Conservation (phyloP, 2,113 vertebrate species). For the Pteronura brasiliensis region DNA sequence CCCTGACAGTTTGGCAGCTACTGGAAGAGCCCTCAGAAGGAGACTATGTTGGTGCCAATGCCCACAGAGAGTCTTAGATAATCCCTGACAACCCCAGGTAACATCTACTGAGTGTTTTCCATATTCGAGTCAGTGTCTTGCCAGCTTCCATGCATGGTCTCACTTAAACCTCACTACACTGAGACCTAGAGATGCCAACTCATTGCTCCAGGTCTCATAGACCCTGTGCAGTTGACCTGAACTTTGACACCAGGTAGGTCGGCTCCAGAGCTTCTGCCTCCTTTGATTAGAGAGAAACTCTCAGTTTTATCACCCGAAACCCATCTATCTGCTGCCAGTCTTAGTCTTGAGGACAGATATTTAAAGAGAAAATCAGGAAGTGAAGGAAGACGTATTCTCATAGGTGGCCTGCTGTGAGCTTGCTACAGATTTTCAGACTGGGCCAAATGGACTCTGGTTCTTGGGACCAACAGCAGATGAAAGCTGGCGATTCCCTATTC, state of each 20-base stretch:
- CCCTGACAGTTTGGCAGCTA: not conserved
- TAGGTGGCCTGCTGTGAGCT: not conserved
- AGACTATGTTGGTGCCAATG: not conserved
- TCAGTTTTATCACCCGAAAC: not conserved
- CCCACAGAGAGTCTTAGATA: not conserved
- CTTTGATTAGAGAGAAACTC: not conserved
- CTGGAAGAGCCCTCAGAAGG: not conserved
- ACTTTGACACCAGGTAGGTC: not conserved
- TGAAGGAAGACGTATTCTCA: not conserved
- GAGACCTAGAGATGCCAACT: not conserved
- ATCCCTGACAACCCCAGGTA: not conserved
- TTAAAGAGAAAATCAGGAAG: not conserved
- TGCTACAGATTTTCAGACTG: not conserved
- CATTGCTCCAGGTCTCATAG: not conserved
- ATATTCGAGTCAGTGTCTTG: not conserved
- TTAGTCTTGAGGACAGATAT: not conserved
- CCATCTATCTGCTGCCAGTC: not conserved
- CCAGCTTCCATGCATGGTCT: not conserved
- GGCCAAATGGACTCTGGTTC: not conserved
- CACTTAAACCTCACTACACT: not conserved
- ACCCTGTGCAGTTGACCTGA: not conserved
- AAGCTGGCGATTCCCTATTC: not conserved
- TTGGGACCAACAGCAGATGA: not conserved
- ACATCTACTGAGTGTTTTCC: not conserved
- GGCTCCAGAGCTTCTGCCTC: not conserved